These are phyloP conservation scores for Rhombomys opimus DNA, from an alignment of 2,113 vertebrate species.

Conservation along the genomic window DNA sequence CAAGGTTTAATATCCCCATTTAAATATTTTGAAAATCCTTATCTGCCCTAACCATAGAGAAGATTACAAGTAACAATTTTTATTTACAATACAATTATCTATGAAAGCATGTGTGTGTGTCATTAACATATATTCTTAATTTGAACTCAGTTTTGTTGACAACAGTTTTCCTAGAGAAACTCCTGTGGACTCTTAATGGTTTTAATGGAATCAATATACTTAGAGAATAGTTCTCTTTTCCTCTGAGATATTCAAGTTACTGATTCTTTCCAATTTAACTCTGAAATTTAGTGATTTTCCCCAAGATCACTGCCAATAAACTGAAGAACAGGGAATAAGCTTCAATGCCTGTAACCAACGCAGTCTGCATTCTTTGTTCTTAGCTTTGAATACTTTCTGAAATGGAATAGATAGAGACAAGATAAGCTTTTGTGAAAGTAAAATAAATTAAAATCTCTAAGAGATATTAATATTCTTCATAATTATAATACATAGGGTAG, in stretches of 20 bases:
- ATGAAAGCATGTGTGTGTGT: neutral
- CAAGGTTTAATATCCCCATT: neutral
- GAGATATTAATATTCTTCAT: conserved; percentile 7
- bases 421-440: conserved; percentile 59
- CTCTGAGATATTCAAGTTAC: neutral
- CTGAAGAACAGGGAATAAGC: neutral
- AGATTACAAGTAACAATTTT: neutral
- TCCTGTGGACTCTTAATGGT: neutral
- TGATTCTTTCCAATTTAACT: neutral
- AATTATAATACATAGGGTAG: conserved; percentile 1
- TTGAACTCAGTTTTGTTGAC: neutral
- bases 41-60: neutral
- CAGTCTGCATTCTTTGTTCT: neutral
- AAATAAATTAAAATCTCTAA: conserved; percentile 48
- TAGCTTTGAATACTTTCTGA: neutral
- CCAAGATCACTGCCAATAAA: neutral
- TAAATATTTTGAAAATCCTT: neutral
- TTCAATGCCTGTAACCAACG: neutral
- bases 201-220: neutral
- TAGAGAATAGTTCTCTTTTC: neutral
- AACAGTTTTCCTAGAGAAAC: neutral
- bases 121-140: neutral
- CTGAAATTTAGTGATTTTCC: neutral
- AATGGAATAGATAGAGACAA: neutral
- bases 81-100: neutral